These are phyloP conservation scores for Grammomys dolichurus DNA, from an alignment of 2,113 vertebrate species.

Conservation along the genomic window DNA sequence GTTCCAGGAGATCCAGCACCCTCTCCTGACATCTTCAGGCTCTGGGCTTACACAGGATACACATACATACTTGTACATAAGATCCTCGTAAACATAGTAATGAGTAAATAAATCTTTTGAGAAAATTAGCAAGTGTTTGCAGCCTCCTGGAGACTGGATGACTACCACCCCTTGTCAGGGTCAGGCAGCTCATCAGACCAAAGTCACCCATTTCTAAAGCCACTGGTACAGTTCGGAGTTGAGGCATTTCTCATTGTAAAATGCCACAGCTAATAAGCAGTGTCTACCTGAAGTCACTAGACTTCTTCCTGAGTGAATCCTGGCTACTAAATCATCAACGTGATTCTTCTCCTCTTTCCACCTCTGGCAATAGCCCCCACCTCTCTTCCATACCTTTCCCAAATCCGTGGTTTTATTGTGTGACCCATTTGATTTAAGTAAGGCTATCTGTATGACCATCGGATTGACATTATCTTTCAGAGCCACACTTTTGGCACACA, in stretches of 20 bases:
- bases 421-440: neutral
- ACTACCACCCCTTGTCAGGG: neutral
- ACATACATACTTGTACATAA: neutral
- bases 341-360: neutral
- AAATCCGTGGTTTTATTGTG: neutral
- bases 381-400: neutral
- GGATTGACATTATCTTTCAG: neutral
- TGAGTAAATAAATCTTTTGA: neutral
- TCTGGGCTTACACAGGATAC: neutral
- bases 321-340: neutral
- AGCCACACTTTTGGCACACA: neutral
- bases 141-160: neutral
- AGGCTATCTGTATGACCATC: neutral
- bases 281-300: neutral
- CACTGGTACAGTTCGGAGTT: neutral
- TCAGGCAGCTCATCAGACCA: neutral
- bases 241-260: neutral
- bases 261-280: neutral
- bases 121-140: neutral
- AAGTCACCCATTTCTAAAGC: neutral
- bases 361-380: neutral
- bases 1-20: neutral
- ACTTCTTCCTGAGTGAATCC: neutral
- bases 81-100: neutral
- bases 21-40: neutral